Conservation (phyloP, 2,113 vertebrate species). For the Strigops habroptila region DNA sequence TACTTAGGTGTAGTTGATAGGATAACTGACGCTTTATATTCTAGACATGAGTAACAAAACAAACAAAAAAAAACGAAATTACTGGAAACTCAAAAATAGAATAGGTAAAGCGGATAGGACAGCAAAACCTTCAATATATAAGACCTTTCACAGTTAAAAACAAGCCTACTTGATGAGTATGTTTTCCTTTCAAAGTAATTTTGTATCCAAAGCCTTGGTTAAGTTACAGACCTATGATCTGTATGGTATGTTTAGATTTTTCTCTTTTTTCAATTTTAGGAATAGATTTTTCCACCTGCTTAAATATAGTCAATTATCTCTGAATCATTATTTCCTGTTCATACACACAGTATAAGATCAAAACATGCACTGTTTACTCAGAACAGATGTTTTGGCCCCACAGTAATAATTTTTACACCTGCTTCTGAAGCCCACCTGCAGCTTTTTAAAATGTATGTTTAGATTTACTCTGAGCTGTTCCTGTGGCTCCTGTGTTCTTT, state of each 20-base stretch:
- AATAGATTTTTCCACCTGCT: background rate
- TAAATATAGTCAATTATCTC: background rate
- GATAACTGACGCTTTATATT: background rate
- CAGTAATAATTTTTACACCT: slow-evolving; percentile 18
- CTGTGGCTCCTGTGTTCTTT: background rate
- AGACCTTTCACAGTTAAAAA: background rate
- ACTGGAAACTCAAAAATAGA: background rate
- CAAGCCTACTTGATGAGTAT: background rate
- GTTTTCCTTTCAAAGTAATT: background rate
- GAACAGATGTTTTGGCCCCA: background rate
- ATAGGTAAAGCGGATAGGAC: background rate
- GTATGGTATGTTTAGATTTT: background rate
- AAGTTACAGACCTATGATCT: background rate
- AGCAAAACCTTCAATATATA: background rate
- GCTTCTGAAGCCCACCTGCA: background rate
- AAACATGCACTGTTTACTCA: background rate
- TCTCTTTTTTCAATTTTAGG: background rate
- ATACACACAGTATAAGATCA: background rate
- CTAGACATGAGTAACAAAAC: background rate
- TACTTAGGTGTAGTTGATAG: background rate
- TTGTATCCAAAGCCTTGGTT: background rate
- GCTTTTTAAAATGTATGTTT: slow-evolving; percentile 11
- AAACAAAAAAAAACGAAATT: background rate
- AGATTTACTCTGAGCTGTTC: background rate
- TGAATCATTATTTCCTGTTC: background rate